A percentile compares a stretch with the other conserved stretches of the same genome.
Conservation (phyloP, 2,797 vertebrate species). For the Hyperoplus lanceolatus region DNA sequence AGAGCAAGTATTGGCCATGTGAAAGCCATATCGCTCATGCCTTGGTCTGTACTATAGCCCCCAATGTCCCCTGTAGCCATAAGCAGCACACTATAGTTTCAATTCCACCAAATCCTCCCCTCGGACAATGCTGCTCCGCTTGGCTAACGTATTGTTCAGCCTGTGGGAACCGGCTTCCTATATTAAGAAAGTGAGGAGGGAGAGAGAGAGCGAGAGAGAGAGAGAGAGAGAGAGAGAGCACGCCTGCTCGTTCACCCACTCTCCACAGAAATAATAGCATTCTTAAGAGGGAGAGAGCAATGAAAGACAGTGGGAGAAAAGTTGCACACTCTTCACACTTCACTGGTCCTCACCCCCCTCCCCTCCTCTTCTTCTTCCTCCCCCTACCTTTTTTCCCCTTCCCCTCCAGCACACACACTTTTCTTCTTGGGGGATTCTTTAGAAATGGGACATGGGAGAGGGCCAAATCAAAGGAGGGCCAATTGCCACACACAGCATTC, state of each 20-base stretch:
- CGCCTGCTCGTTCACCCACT: slow-evolving; percentile 61
- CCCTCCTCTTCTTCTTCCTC: slow-evolving; percentile 65
- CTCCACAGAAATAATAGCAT: slow-evolving; percentile 87
- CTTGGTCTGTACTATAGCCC: slow-evolving; percentile 38
- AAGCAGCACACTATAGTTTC: slow-evolving; percentile 83
- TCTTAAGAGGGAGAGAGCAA: slow-evolving; percentile 78
- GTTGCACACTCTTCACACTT: slow-evolving; percentile 93
- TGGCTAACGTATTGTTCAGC: slow-evolving; percentile 87
- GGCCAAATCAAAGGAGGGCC: slow-evolving; percentile 92
- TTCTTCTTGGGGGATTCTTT: slow-evolving; percentile 87
- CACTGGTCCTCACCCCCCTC: slow-evolving; percentile 85
- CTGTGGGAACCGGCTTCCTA: slow-evolving; percentile 93
- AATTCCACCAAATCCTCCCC: slow-evolving; percentile 70
- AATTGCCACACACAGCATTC: slow-evolving; percentile 92
- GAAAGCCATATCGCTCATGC: slow-evolving; percentile 9
- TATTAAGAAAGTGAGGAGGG: slow-evolving; percentile 87
- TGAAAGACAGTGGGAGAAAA: slow-evolving; percentile 80
- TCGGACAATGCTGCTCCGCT: slow-evolving; percentile 81
- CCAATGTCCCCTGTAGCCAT: slow-evolving; percentile 56
- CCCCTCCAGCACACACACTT: slow-evolving; percentile 76
- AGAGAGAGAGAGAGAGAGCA: slow-evolving; percentile 44
- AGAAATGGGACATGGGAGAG: slow-evolving; percentile 91
- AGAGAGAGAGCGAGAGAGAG: slow-evolving; percentile 50
- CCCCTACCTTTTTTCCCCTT: slow-evolving; percentile 75
- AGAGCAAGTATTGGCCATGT: slow-evolving; percentile 13